Conservation (phyloP, 1,140 invertebrate genomes). For the Drosophila guanche region DNA sequence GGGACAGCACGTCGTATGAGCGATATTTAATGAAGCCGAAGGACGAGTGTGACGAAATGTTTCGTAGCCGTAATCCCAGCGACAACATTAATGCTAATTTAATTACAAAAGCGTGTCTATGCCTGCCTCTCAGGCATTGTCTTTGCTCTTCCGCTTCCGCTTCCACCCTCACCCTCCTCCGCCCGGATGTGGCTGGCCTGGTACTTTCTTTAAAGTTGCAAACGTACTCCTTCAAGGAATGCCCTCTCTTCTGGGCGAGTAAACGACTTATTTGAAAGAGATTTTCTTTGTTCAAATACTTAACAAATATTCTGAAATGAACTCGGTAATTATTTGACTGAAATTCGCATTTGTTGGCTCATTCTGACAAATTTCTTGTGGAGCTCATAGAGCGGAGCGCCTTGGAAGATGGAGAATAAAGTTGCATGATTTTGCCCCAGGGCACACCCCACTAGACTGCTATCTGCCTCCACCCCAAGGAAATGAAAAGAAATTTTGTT, state of each 20-base stretch:
- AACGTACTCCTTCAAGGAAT: no score
- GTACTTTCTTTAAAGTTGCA: not conserved
- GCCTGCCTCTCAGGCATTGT: constrained; percentile 30
- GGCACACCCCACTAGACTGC: not conserved
- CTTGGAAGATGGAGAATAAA: constrained; percentile 16
- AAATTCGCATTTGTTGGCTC: constrained; percentile 4
- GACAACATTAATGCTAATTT: constrained; percentile 70
- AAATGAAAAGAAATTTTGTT: constrained; percentile 62
- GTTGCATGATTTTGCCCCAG: constrained; percentile 32
- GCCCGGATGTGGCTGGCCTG: no score
- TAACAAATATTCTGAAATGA: constrained; percentile 11
- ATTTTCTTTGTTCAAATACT: constrained; percentile 2
- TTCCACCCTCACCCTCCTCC: no score
- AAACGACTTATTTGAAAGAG: no score
- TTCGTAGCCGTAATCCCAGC: constrained; percentile 43
- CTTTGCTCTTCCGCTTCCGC: not conserved
- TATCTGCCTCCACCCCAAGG: constrained; percentile 13
- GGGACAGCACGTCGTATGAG: constrained; percentile 56
- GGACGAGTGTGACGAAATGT: constrained; percentile 14
- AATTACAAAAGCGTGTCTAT: constrained; percentile 66
- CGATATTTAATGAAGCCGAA: constrained; percentile 64
- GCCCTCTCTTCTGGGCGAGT: no score
- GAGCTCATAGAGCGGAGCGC: not conserved
- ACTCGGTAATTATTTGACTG: constrained; percentile 2
- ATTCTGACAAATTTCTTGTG: constrained; percentile 16